Base-by-base conservation (phyloP, 2,888 invertebrate genomes). In the Drosophila colorata region DNA sequence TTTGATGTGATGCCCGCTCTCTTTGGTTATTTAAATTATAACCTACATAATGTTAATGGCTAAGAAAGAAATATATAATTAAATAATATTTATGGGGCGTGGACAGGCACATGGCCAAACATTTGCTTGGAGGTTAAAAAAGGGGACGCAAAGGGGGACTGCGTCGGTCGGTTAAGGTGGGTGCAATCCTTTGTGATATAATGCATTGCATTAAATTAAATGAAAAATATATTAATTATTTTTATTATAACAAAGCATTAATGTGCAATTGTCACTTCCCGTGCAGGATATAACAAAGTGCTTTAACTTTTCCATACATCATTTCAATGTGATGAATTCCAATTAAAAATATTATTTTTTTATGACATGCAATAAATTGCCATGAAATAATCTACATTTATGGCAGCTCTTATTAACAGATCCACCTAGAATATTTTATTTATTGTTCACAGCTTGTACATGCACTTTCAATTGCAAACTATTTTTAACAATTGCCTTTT, bases 31-130 rank as follows among this genome's bases (percentile, higher is more conserved):
- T 88, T 73, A 88, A 84, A 86, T 77, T 83, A 84, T 84, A 84
- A 84, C 88, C 88, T 84, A 84, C 88, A 84, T 84, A 82, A 83
- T 86, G 70, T 77, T 77, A 84, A 84, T 84, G 88, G 80, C 80
- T 74, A 57, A 72, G 80, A 84, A 80, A 86, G 71, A 88, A 69
- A 73, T 58, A 85, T 59, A 63, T 64, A 63, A 83, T 83, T 83
- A 72, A 86, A 88, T 82, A 82, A 88, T 88, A 84, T 84, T 84
- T 88, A 84, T 84, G 83, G 69, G 69, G 60, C 83, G 88, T 79
- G 77, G 83, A 88, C 83, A 88, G 88, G 70, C 83, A 88, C 83
- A 84, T 79, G 88, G 83, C 70, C 80, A 87, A 73, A 66, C 78
- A 64, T 64, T 60, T 53, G 55, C 56, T 38, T 31, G 40, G 35